Evolutionary conservation across 2,888 invertebrate species (phyloP), one percentile per base, ranked within the genome.

Genomic region (Argyresthia goedartella): DNA sequence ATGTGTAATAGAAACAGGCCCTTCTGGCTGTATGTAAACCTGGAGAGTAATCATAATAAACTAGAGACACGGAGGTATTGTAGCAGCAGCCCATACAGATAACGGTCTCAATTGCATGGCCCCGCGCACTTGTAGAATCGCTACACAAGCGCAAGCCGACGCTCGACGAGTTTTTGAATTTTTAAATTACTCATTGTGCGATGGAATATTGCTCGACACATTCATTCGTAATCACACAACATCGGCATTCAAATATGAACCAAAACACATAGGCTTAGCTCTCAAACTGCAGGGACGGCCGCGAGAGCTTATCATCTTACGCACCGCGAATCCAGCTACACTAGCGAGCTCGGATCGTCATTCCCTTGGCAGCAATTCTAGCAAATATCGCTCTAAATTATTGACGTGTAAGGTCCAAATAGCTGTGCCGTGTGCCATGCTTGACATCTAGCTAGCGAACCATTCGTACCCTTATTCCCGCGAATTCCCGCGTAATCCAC

Each of bases 131-230:
- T 73, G 75, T 73, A 72, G 75, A 71, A 78, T 77, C 76, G 76
- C 10, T 11, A 13, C 48, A 36, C 49, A 1, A 76, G 74, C 72
- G 67, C 70, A 75, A 70, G 71, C 68, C 72, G 68, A 70, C 73
- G 62, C 79, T 71, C 82, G 82, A 82, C 85, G 86, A 84, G 85
- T 85, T 86, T 87, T 85, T 87, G 85, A 87, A 87, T 87, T 87
- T 87, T 87, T 86, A 87, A 87, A 87, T 86, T 87, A 84, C 86
- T 86, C 87, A 87, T 87, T 87, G 87, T 86, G 69, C 81, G 74
- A 82, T 81, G 87, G 81, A 80, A 87, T 85, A 81, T 68, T 75
- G 68, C 74, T 70, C 71, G 74, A 71, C 71, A 62, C 67, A 70
- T 66, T 64, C 60, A 58, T 62, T 61, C 69, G 60, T 70, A 75